A percentile compares a stretch with the other conserved stretches of the same genome.
Evolutionary conservation across 1,140 invertebrate genomes (phyloP).

Genomic region (Apis florea): DNA sequence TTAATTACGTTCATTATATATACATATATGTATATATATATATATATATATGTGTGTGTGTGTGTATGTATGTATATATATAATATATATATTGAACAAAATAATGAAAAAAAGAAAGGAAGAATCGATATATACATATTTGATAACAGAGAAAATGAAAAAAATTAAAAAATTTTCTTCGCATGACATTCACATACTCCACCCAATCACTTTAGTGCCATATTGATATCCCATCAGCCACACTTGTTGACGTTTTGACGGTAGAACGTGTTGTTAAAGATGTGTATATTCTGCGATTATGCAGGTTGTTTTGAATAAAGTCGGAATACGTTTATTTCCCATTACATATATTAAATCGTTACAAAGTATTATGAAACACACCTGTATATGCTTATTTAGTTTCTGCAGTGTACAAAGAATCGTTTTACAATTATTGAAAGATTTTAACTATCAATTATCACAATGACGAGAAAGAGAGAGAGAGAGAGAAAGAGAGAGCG

Average conservation of each 20-base stretch:
- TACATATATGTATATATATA: not conserved
- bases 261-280: constrained; percentile 67
- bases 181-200: constrained; percentile 49
- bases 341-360: constrained; percentile 53
- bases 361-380: constrained; percentile 44
- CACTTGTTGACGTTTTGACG: constrained; percentile 69
- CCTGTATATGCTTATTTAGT: constrained; percentile 51
- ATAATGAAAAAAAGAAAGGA: not conserved
- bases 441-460: constrained; percentile 30
- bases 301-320: constrained; percentile 63
- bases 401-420: constrained; percentile 52
- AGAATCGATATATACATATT: constrained; percentile 25
- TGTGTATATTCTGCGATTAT: constrained; percentile 60
- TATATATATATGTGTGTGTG: not conserved
- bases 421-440: constrained; percentile 29
- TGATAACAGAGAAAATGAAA: constrained; percentile 10
- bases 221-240: constrained; percentile 65
- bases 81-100: not conserved
- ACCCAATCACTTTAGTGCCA: constrained; percentile 68
- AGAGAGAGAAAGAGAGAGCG: too few relatives aligned
- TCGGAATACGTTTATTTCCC: constrained; percentile 58
- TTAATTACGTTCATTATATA: not conserved
- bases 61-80: not conserved
- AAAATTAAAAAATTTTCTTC: constrained; percentile 2
- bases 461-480: constrained; percentile 8